Conservation (phyloP, 2,113 vertebrate genomes). For the Labeo catla region DNA sequence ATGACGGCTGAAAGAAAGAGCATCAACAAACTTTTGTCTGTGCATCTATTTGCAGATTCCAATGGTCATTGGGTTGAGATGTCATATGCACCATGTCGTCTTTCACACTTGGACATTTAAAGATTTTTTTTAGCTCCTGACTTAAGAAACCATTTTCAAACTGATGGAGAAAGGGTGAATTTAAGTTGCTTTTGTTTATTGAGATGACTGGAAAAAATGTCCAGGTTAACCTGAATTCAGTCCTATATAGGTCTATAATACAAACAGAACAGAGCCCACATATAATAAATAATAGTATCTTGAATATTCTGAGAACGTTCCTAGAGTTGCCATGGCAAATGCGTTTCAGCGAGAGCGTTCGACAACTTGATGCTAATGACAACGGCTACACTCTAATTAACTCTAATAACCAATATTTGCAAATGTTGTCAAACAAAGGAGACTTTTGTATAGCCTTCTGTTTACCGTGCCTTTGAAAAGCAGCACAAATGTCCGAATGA, state of each 20-base stretch:
- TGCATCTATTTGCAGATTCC: neutral
- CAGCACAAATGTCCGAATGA: neutral
- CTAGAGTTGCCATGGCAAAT: constrained; percentile 5
- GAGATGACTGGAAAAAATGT: neutral
- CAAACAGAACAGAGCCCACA: neutral
- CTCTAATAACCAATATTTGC: neutral
- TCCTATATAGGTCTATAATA: too few relatives aligned
- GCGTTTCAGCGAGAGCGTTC: neutral
- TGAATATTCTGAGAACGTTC: neutral
- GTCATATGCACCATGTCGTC: neutral
- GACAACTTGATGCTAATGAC: neutral
- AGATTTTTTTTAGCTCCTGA: neutral
- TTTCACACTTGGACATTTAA: neutral
- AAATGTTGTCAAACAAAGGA: constrained; percentile 10
- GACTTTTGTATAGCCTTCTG: neutral
- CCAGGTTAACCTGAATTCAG: too few relatives aligned
- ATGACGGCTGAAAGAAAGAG: neutral
- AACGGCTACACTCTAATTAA: neutral
- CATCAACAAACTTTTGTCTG: neutral
- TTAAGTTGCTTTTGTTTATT: neutral
- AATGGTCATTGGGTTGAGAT: neutral
- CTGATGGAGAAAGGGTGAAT: too few relatives aligned
- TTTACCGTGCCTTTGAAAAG: neutral
- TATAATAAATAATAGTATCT: neutral
- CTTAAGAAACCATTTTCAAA: neutral